Evolutionary conservation across 2,888 invertebrate genomes (phyloP).

Genomic region (Trissoscelio sp.): DNA sequence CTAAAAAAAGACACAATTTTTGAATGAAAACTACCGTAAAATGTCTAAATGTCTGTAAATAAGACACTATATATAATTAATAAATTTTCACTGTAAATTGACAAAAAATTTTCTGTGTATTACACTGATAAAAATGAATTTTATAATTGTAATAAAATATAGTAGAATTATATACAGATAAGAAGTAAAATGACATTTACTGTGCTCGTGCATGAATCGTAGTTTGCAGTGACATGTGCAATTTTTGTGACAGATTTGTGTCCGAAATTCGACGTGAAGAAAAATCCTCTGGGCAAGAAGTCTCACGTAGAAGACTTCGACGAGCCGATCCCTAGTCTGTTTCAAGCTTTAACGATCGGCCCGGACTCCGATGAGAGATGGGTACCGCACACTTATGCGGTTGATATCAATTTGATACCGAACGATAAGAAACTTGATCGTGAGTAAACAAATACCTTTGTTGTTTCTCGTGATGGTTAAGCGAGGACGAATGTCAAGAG

Average conservation of each 20-base stretch:
- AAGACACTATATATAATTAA: no score
- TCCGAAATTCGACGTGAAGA: conserved; percentile 90
- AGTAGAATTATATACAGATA: no score
- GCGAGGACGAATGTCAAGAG: conserved; percentile 35
- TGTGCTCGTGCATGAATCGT: no score
- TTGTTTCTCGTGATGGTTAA: background rate
- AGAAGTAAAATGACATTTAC: no score
- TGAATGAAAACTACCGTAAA: no score
- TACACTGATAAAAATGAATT: no score
- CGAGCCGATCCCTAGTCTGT: conserved; percentile 91
- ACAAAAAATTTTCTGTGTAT: no score
- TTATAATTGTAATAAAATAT: no score
- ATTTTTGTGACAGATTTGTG: conserved; percentile 89
- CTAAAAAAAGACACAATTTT: no score
- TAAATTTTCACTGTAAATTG: no score
- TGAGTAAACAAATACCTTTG: conserved; percentile 52
- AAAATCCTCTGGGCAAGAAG: conserved; percentile 87
- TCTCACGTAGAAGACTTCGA: conserved; percentile 92
- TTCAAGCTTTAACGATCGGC: conserved; percentile 90
- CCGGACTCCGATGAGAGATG: conserved; percentile 90
- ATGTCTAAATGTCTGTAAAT: no score
- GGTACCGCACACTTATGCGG: conserved; percentile 90
- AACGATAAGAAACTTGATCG: conserved; percentile 57
- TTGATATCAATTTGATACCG: conserved; percentile 48
- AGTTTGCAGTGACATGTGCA: background rate